Base-by-base conservation (phyloP, 2,113 vertebrate genomes). In the Alectura lathami region DNA sequence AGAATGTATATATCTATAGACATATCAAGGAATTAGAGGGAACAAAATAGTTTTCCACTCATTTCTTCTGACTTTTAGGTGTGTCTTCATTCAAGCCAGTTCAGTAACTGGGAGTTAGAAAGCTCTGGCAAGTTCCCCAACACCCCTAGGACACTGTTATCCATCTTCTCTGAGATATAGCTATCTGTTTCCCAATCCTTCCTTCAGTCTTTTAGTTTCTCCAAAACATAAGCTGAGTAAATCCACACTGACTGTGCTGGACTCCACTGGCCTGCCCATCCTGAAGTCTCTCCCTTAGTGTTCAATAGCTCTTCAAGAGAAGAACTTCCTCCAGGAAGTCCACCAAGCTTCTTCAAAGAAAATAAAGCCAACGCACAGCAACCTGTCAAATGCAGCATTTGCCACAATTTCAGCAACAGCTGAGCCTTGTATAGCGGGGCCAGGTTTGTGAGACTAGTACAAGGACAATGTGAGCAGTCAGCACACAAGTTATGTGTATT, bases 81-180 rank as follows among this genome's bases (percentile, higher is more conserved):
- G 29, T 34, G 26, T 76, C 11, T 59, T 70, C 36, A 27, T 45
- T 54, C 32, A 36, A 73, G 66, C 3, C 26, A 38, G 14, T 59
- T 78, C n/a, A 42, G 6, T 69, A 42, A 70, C 13, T 12, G 40
- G 64, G 45, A 73, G 64, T 17, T 21, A 69, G 84, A 73, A 86
- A 74, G 42, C 8, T 81, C 50, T 69, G 23, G 29, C 42, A n/a
- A 40, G 13, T 23, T 87, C 62, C 16, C 32, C 16, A 17, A 34
- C 17, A 47, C 6, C 8, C 13, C 5, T 36, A 5, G 12, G 43
- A 47, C 8, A 42, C 56, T 51, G 81, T 74, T 56, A 16, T 14
- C 27, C 27, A 36, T 40, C 2, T 0, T 6, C 5, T 22, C 21
- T 43, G 68, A 69, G 22, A 15, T 0, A 0, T 29, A 26, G 30